Evolutionary conservation across 2,888 invertebrate genomes (phyloP), one percentile per base, ranked within the genome.

Genomic region (Rhamnusium bicolor): DNA sequence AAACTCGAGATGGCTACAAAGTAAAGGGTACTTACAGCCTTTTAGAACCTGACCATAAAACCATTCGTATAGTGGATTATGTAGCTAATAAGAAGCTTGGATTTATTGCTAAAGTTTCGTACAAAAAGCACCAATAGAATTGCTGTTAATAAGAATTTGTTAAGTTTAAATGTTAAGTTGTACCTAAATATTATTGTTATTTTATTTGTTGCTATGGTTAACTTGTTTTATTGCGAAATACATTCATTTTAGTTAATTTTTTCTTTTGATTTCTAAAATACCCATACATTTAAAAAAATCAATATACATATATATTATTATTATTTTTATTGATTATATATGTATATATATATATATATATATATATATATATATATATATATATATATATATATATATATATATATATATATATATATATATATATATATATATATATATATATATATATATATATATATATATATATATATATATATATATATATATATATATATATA

Each of bases 21-120:
- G 86, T 87, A 40, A 86, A 86, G 76, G 87, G 87, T 56, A 72
- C 76, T 24, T 87, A 87, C 83, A 86, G 84, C 69, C 79, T 86
- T 18, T 76, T 86, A 70, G 85, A 87, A 74, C 86, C 86, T 16
- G 87, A 87, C 76, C 85, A 86, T 77, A 86, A 85, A 73, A 85
- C 84, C 54, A 80, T 86, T 68, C 84, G 87, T 66, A 77, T 83
- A 7, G 87, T 87, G 5, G 85, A 87, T 69, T 87, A 87, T 77
- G 80, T 81, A 18, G 77, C 86, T 46, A 86, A 86, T 72, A 85
- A 87, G 79, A 86, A 87, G 75, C 79, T 79, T 70, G 87, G 87
- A 47, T 87, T 84, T 79, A 80, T 85, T 66, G 87, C 87, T 60
- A 85, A 84, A 78, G 86, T 87, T 8, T 82, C 85, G 14, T 85